phyloP scores from a whole-genome alignment of 1,140 invertebrate genomes.

The Cryptotermes secundus region DNA sequence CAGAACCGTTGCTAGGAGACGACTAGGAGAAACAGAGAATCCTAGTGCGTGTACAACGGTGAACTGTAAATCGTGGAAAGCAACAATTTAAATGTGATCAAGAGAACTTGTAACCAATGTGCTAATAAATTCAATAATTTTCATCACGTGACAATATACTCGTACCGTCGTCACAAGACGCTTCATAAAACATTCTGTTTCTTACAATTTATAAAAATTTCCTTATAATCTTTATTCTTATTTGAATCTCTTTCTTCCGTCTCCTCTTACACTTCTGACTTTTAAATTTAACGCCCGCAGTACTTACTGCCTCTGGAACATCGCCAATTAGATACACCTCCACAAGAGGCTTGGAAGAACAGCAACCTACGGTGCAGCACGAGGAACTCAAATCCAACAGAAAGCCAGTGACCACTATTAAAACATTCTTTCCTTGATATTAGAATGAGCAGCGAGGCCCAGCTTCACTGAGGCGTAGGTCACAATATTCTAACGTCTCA shows the following conservation, averaged over 20 bases:
- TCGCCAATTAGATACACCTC: neutral
- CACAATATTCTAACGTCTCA: neutral
- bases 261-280: neutral
- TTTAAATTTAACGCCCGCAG: neutral
- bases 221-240: neutral
- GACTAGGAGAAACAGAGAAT: too few relatives aligned
- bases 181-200: neutral
- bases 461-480: neutral
- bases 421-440: neutral
- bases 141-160: too few relatives aligned
- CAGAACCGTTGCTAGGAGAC: too few relatives aligned
- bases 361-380: neutral
- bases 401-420: neutral
- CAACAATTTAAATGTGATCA: too few relatives aligned
- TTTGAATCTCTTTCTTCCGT: neutral
- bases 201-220: neutral
- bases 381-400: neutral
- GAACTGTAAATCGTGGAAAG: too few relatives aligned
- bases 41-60: too few relatives aligned
- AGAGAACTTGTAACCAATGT: too few relatives aligned
- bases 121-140: too few relatives aligned
- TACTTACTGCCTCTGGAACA: neutral
- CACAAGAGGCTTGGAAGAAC: too few relatives aligned
- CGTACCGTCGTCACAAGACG: too few relatives aligned
- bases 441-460: neutral